Evolutionary conservation across 1,140 invertebrate species (phyloP), one percentile per base, ranked within the genome.

Genomic region (Trissolcus basalis): DNA sequence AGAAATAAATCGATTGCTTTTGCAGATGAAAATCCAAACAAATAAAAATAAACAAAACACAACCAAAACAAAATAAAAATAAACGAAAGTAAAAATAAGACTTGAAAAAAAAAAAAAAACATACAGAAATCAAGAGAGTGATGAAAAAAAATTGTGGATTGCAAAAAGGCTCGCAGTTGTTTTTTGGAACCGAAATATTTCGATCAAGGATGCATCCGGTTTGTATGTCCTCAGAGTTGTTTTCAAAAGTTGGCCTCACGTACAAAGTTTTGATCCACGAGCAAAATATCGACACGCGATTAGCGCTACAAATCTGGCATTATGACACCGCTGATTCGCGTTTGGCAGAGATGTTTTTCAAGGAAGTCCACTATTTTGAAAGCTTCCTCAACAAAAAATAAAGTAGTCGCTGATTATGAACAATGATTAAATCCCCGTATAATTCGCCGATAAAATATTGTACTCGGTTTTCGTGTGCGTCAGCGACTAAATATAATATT

Each of bases 351-450:
- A n/a, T 6, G 39, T 13, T 4, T 13, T 45, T 41, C 39, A 7
- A 44, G 53, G 33, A 54, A 54, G 49, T 14, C 16, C 11, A 12
- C 43, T 50, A 39, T 6, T 44, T 48, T 13, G 27, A 67, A 67
- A 16, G 63, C 53, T 67, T 67, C 53, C 63, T 50, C 63, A 67
- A 67, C 47, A 19, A 50, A 50, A 67, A 50, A 35, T 56, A 15
- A 69, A 69, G 45, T 69, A 32, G 47, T 33, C 45, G 27, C 39
- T 43, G 63, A 19, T 49, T 48, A 54, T 53, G 51, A 53, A 36
- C 14, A 14, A 36, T 41, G 60, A 50, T 13, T 16, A 9, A 14
- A 59, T 59, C 41, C 27, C n/a, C 43, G 8, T 10, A 33, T 6
- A 27, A 41, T 33, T 48, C 13, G 33, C 0, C 35, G 16, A 49